Percentiles rank a stretch among this genome's conserved stretches.
These are phyloP conservation scores for Chalcis sispes DNA, from an alignment of 2,888 invertebrate genomes.

Conservation along the genomic window DNA sequence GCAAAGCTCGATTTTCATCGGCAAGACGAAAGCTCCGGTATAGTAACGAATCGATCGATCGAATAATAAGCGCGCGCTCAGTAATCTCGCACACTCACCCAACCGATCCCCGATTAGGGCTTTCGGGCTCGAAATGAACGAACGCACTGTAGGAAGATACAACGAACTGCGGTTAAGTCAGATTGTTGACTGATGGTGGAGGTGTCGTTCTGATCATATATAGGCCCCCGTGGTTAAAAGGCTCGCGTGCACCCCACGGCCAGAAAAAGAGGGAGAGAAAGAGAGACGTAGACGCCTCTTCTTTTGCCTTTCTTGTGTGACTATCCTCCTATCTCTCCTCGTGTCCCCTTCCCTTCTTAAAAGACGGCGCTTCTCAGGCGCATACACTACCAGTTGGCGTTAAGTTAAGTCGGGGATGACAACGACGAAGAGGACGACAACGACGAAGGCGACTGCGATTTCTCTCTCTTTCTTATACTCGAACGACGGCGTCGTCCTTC, in stretches of 20 bases:
- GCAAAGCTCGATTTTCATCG: too few species aligned
- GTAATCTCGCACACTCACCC: slow-evolving; percentile 65
- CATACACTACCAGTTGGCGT: slow-evolving; percentile 25
- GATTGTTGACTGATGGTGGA: slow-evolving; percentile 72
- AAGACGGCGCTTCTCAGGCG: too few species aligned
- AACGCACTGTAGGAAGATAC: not conserved
- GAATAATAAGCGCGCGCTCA: not conserved
- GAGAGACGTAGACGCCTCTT: slow-evolving; percentile 60
- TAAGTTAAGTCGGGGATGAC: slow-evolving; percentile 50
- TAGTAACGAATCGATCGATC: not conserved
- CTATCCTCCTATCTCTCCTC: too few species aligned
- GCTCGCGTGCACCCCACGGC: slow-evolving; percentile 49
- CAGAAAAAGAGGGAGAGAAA: slow-evolving; percentile 31
- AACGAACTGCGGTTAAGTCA: slow-evolving; percentile 66
- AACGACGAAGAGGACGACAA: slow-evolving; percentile 45
- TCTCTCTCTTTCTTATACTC: not conserved
- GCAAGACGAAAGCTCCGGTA: slow-evolving; percentile 7
- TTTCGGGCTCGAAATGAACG: slow-evolving; percentile 65
- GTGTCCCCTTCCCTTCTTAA: slow-evolving; percentile 51
- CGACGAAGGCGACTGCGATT: slow-evolving; percentile 3
- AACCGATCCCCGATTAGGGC: slow-evolving; percentile 63
- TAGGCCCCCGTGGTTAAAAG: slow-evolving; percentile 65
- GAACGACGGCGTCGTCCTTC: slow-evolving; percentile 40
- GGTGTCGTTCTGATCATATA: slow-evolving; percentile 72
- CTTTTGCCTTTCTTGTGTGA: slow-evolving; percentile 52